Conservation (phyloP, 2,888 invertebrate genomes). For the Troilus luridus region DNA sequence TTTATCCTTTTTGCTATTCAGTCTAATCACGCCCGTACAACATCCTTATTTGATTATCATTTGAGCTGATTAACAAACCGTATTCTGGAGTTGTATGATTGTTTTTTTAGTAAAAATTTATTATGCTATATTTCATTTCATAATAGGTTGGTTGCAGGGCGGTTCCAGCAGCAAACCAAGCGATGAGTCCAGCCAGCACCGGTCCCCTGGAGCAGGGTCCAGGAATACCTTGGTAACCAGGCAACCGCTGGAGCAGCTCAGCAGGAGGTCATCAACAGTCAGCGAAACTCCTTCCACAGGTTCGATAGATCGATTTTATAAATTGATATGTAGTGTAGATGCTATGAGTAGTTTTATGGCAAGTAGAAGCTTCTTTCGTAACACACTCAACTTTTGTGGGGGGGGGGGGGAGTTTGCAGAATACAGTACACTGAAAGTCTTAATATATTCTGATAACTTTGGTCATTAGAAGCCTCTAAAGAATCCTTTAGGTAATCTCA, state of each 20-base stretch:
- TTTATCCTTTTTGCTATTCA: too few relatives aligned
- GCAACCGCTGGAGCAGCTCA: constrained; percentile 68
- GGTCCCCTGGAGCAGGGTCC: constrained; percentile 72
- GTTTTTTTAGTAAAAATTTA: too few relatives aligned
- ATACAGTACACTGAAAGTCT: too few relatives aligned
- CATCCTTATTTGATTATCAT: too few relatives aligned
- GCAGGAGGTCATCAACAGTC: constrained; percentile 69
- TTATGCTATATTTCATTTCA: not conserved
- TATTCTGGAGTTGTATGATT: too few relatives aligned
- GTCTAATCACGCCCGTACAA: too few relatives aligned
- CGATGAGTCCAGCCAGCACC: constrained; percentile 72
- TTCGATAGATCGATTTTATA: not conserved
- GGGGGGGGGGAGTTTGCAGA: not conserved
- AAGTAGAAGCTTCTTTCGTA: not conserved
- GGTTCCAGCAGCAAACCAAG: constrained; percentile 78
- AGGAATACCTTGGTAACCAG: constrained; percentile 73
- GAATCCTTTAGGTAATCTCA: too few relatives aligned
- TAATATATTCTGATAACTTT: too few relatives aligned
- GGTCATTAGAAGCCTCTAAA: too few relatives aligned
- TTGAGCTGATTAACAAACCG: too few relatives aligned
- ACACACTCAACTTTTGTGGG: not conserved
- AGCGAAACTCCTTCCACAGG: constrained; percentile 67
- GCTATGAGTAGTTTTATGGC: not conserved
- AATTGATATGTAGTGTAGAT: not conserved
- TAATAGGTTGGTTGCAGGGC: constrained; percentile 66